Evolutionary conservation across 1,140 invertebrate species (phyloP), one percentile per base, ranked within the genome.

Genomic region (Dreissena polymorpha): DNA sequence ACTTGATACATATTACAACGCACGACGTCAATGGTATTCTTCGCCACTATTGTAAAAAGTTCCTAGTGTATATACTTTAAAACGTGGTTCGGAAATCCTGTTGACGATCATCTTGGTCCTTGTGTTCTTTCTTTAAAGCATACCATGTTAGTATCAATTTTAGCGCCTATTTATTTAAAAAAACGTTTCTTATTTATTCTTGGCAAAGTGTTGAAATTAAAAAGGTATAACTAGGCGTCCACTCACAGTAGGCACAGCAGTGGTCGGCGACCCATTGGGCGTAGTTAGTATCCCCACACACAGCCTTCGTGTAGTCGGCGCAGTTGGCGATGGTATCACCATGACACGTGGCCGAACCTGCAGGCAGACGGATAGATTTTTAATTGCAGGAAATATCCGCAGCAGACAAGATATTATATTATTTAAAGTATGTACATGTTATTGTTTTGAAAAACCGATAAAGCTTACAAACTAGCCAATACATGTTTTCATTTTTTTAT

Each of bases 171-270:
- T 68, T n/a, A n/a, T n/a, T n/a, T n/a, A n/a, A 18, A 16, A 23
- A 16, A 16, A 25, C 14, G 13, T 25, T 16, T 25, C 16, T 21
- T 5, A 10, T 25, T n/a, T 16, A 5, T 16, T 16, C 16, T 29
- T 25, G n/a, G 14, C n/a, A n/a, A 10, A 23, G 29, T 6, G 21
- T 5, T 18, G 27, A 6, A 25, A 21, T 5, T 6, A 25, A 29
- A 21, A 21, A 25, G 14, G 21, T 29, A 2, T 18, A 25, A 23
- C 21, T 68, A 7, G 16, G 39, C 21, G 0, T 6, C 39, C 21
- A 50, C 74, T 76, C 27, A 76, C 74, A 76, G 63, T 51, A 76
- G 18, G 74, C 74, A 63, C 74, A 76, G 29, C 74, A 76, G 74
- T 76, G 65, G 27, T 65, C 50, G 13, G 65, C 63, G 7, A 76